Evolutionary conservation across 2,888 invertebrate species (phyloP).

Genomic region (Leptinotarsa tumamoca): DNA sequence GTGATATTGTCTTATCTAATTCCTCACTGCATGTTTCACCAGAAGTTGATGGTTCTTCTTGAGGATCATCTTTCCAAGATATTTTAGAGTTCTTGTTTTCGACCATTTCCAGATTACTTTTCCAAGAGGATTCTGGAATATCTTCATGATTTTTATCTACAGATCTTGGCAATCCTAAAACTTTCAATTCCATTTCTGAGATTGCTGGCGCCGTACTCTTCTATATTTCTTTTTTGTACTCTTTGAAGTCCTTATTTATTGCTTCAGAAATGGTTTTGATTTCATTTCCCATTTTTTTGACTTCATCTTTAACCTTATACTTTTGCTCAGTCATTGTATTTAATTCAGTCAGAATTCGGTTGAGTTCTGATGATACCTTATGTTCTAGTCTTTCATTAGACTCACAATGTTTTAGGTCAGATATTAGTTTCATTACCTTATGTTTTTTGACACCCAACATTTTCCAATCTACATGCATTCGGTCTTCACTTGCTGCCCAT

Average conservation of each 20-base stretch:
- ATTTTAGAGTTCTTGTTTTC: background rate
- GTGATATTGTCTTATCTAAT: conserved; percentile 29
- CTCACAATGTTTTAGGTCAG: conserved; percentile 44
- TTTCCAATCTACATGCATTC: conserved; percentile 55
- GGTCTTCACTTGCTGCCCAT: conserved; percentile 53
- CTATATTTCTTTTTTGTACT: conserved; percentile 25
- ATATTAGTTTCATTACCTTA: conserved; percentile 56
- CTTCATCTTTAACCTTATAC: conserved; percentile 51
- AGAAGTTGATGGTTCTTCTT: background rate
- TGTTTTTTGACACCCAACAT: conserved; percentile 54
- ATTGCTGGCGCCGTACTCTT: background rate
- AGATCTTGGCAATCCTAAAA: background rate
- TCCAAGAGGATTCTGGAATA: background rate
- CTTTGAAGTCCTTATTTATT: conserved; percentile 47
- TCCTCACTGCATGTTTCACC: conserved; percentile 19
- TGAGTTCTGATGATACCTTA: conserved; percentile 52
- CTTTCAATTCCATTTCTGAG: background rate
- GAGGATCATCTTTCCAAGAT: background rate
- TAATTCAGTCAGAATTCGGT: conserved; percentile 52
- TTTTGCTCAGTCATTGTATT: conserved; percentile 54
- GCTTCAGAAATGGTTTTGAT: conserved; percentile 53
- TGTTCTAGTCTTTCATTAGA: conserved; percentile 48
- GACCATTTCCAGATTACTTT: background rate
- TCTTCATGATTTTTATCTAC: too few species aligned
- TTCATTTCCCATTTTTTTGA: conserved; percentile 52